Evolutionary conservation across 2,113 vertebrate species (phyloP).

Genomic region (Vulpes lagopus): DNA sequence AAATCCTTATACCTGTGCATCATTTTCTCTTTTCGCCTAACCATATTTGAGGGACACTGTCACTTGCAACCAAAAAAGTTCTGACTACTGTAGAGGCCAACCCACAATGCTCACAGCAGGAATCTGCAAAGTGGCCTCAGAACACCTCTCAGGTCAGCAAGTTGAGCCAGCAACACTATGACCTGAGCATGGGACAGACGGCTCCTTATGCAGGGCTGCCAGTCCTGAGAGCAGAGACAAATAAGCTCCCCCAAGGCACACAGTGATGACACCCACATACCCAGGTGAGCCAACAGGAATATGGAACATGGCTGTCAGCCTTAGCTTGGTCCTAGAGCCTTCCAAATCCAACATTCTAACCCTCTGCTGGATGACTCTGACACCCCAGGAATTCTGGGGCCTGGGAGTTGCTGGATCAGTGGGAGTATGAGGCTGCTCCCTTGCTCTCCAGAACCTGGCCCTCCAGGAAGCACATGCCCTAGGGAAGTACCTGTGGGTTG

Average conservation of each 20-base stretch:
- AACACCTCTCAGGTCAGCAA: neutral
- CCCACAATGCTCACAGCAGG: neutral
- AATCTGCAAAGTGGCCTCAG: neutral
- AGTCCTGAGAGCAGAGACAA: neutral
- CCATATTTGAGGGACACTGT: neutral
- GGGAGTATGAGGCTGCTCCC: neutral
- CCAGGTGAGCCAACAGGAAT: neutral
- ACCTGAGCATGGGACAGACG: too few relatives aligned
- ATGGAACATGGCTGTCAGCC: neutral
- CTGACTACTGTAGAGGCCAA: neutral
- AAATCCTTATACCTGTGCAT: neutral
- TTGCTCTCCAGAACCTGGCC: neutral
- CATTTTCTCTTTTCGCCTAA: neutral
- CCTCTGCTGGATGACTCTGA: neutral
- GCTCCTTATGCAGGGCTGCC: neutral
- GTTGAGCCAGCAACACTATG: neutral
- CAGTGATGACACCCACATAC: rapidly evolving
- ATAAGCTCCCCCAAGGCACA: neutral
- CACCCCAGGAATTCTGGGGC: neutral
- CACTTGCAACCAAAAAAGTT: neutral
- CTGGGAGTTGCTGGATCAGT: neutral
- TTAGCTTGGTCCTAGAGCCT: neutral
- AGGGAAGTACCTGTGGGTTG: neutral
- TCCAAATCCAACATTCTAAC: neutral
- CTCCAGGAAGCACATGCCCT: neutral